phyloP scores from a whole-genome alignment of 2,797 vertebrate genomes.

The Simalia tracyae region DNA sequence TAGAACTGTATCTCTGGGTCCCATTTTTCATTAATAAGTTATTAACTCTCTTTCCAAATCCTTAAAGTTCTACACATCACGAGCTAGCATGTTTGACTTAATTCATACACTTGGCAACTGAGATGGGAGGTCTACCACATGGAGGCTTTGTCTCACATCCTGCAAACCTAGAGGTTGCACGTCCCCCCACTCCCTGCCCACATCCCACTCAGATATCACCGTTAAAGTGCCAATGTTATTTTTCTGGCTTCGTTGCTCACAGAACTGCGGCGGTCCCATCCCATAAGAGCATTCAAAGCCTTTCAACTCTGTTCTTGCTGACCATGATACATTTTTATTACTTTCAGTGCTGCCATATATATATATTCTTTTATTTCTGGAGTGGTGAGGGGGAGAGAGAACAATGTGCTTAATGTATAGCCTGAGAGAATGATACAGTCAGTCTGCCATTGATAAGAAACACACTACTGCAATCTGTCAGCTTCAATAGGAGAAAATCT shows the following conservation, averaged over 20 bases:
- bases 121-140: background rate
- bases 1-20: background rate
- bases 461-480: slow-evolving; percentile 60
- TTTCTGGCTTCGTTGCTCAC: too few species aligned
- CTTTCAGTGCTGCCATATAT: slow-evolving; percentile 9
- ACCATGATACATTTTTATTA: background rate
- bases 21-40: background rate
- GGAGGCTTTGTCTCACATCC: background rate
- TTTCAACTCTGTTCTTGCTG: too few species aligned
- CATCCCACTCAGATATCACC: too few species aligned
- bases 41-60: background rate
- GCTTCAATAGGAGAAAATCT: slow-evolving; percentile 11
- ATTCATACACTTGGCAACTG: background rate
- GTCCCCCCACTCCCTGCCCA: too few species aligned
- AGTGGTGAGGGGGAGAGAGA: background rate
- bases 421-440: slow-evolving; percentile 48
- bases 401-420: slow-evolving; percentile 11
- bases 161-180: too few species aligned
- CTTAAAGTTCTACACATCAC: background rate
- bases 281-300: too few species aligned
- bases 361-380: background rate
- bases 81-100: background rate
- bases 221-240: too few species aligned
- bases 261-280: background rate
- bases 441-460: slow-evolving; percentile 51